These are phyloP conservation scores for Dasyprocta punctata DNA, from an alignment of 2,113 vertebrate species.

Conservation along the genomic window DNA sequence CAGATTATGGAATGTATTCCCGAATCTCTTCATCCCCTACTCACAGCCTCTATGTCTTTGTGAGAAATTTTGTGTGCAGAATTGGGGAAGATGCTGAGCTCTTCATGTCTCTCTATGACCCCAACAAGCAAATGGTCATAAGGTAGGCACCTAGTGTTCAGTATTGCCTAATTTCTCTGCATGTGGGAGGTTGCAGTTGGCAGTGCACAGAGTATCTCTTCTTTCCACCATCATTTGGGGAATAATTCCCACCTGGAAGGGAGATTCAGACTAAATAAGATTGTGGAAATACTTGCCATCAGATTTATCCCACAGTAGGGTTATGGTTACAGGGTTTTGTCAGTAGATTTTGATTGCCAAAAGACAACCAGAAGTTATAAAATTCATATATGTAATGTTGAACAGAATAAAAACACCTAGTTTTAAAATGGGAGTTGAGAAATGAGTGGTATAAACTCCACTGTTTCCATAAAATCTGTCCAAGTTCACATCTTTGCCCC, in stretches of 20 bases:
- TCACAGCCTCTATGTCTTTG: slow-evolving; percentile 97
- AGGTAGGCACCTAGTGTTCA: slow-evolving; percentile 85
- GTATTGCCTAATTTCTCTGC: background rate
- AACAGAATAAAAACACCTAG: background rate
- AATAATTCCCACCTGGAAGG: background rate
- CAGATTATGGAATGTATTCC: slow-evolving; percentile 92
- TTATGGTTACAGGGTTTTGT: background rate
- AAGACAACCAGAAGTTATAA: background rate
- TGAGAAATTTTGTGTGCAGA: slow-evolving; percentile 97
- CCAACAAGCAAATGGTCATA: slow-evolving; percentile 92
- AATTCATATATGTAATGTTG: background rate
- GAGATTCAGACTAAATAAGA: background rate
- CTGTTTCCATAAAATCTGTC: background rate
- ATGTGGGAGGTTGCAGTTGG: background rate
- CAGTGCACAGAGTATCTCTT: background rate
- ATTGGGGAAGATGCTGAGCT: slow-evolving; percentile 98
- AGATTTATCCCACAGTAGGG: background rate
- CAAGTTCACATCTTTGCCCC: background rate
- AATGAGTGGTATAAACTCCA: background rate
- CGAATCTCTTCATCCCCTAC: slow-evolving; percentile 95
- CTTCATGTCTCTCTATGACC: slow-evolving; percentile 98
- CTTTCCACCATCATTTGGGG: background rate
- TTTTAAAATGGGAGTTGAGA: background rate
- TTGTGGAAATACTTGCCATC: background rate
- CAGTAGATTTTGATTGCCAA: background rate